Conservation (phyloP, 2,113 vertebrate species). For the Corapipo altera region DNA sequence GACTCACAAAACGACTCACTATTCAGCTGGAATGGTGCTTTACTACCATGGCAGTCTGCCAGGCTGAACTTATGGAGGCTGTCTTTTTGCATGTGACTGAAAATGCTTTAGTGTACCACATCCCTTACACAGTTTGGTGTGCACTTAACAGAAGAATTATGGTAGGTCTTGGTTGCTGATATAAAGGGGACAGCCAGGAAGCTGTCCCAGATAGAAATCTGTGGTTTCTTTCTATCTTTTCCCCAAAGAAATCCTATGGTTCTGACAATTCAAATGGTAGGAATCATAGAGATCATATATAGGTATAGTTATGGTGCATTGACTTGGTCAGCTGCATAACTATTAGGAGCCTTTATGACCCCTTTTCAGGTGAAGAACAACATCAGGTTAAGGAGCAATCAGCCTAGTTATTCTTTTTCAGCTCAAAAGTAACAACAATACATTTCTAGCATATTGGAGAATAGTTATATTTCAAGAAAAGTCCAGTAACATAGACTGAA, state of each 20-base stretch:
- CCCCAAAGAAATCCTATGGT: background rate
- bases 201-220: background rate
- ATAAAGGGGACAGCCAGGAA: background rate
- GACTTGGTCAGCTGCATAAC: background rate
- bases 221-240: background rate
- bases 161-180: background rate
- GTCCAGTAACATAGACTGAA: background rate
- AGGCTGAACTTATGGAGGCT: background rate
- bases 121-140: background rate
- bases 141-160: background rate
- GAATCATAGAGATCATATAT: background rate
- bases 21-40: background rate
- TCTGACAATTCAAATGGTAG: background rate
- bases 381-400: background rate
- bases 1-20: background rate
- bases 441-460: background rate
- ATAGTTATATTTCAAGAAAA: slow-evolving; percentile 13
- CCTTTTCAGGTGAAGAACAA: background rate
- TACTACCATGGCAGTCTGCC: background rate
- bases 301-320: background rate
- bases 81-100: background rate
- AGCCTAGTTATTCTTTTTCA: background rate
- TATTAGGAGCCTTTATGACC: background rate
- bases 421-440: background rate
- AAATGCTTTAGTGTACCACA: background rate